A percentile compares a stretch with the other conserved stretches of the same genome.
Evolutionary conservation across 2,113 vertebrate genomes (phyloP).

Genomic region (Oophaga pumilio): DNA sequence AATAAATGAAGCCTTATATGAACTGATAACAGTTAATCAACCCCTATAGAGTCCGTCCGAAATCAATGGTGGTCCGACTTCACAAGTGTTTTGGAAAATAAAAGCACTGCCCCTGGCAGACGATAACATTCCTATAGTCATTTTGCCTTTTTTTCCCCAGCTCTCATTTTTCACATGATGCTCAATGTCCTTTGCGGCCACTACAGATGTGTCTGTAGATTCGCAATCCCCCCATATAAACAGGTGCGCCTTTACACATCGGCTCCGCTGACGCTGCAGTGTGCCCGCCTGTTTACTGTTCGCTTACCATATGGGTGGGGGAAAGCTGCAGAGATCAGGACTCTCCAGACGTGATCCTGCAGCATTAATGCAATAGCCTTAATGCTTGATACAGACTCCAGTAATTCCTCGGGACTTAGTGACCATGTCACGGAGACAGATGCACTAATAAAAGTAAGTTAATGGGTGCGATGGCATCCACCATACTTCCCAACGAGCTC

Average conservation of each 20-base stretch:
- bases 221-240: not conserved
- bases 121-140: no score
- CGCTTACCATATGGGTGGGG: slow-evolving; percentile 1
- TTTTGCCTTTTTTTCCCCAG: not conserved
- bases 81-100: not conserved
- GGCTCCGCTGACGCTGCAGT: slow-evolving; percentile 7
- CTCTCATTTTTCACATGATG: not conserved
- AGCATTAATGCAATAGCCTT: not conserved
- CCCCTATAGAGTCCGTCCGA: no score
- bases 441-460: not conserved
- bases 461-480: not conserved
- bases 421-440: not conserved
- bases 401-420: not conserved
- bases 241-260: not conserved
- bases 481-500: not conserved
- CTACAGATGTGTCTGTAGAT: not conserved
- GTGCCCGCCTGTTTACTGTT: not conserved
- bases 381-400: not conserved
- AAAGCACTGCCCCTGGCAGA: not conserved
- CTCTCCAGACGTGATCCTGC: not conserved
- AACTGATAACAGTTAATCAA: no score
- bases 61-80: not conserved
- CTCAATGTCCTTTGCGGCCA: not conserved
- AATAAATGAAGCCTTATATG: no score
- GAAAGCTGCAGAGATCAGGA: slow-evolving; percentile 17